Conservation (phyloP, 2,113 vertebrate genomes). For the Cyrtonyx montezumae region DNA sequence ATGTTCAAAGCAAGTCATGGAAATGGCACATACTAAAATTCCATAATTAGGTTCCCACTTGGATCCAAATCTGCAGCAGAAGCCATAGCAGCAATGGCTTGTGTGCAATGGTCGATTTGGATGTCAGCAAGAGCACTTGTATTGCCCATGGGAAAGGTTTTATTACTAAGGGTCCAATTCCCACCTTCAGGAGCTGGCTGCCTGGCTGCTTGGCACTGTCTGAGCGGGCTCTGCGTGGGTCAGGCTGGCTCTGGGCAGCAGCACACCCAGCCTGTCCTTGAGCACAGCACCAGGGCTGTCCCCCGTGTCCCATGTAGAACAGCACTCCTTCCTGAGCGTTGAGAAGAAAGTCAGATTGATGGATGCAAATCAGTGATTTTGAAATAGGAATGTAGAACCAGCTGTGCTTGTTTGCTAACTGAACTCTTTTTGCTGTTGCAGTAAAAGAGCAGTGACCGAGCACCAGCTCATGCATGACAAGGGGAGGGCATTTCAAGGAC, state of each 20-base stretch:
- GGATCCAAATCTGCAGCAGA: not conserved
- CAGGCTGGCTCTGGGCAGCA: not conserved
- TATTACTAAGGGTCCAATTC: not conserved
- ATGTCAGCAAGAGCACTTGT: no score
- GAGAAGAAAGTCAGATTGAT: not conserved
- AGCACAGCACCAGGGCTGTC: not conserved
- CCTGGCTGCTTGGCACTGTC: not conserved
- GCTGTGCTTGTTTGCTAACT: not conserved
- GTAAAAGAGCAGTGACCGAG: slow-evolving; percentile 82
- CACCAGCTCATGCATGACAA: slow-evolving; percentile 85
- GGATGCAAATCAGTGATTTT: not conserved
- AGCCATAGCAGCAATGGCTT: no score
- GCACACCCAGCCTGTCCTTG: not conserved
- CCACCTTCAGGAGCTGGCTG: not conserved
- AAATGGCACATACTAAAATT: not conserved
- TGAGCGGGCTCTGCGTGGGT: not conserved
- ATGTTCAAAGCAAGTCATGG: not conserved
- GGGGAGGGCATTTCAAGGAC: slow-evolving; percentile 78
- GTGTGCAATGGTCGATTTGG: no score
- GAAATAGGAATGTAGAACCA: rapidly evolving
- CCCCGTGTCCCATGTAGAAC: rapidly evolving
- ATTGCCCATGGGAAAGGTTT: no score
- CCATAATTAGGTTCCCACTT: not conserved
- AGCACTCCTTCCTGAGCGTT: not conserved
- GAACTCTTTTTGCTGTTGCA: not conserved